Evolutionary conservation across 1,140 invertebrate genomes (phyloP).

Genomic region (Pseudomyrmex cubaensis): DNA sequence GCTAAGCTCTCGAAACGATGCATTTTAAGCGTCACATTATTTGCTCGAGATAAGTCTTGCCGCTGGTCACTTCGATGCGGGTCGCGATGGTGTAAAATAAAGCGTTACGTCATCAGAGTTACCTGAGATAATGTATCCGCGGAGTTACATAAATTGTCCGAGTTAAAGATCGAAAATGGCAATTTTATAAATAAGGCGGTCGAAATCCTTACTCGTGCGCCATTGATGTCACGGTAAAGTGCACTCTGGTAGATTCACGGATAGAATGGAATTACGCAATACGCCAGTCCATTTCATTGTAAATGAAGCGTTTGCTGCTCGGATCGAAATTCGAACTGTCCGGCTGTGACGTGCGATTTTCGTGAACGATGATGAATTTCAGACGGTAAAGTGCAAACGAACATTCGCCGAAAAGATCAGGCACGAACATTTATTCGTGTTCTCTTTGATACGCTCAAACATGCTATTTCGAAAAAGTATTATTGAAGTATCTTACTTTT

Average conservation of each 20-base stretch:
- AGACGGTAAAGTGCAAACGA: conserved; percentile 10
- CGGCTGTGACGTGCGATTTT: conserved; percentile 27
- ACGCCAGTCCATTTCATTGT: conserved; percentile 44
- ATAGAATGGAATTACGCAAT: conserved; percentile 46
- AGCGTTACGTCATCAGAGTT: too few species aligned
- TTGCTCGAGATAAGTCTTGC: not conserved
- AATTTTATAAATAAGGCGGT: not conserved
- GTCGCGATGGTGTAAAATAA: not conserved
- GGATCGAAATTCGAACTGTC: conserved; percentile 37
- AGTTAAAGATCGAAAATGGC: not conserved
- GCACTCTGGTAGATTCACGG: conserved; percentile 26
- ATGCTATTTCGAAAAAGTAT: not conserved
- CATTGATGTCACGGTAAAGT: conserved; percentile 19
- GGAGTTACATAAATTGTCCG: not conserved
- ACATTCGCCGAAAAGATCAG: conserved; percentile 4
- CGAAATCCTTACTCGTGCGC: not conserved
- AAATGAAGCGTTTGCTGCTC: conserved; percentile 10
- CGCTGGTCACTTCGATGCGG: not conserved
- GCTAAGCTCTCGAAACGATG: not conserved
- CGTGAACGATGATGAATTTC: conserved; percentile 12
- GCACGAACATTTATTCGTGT: not conserved
- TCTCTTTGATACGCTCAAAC: not conserved
- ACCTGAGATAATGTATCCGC: too few species aligned
- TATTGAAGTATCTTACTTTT: not conserved
- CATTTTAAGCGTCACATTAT: not conserved